Base-by-base conservation (phyloP, 2,888 invertebrate genomes). In the Torymus aiolomorphi region DNA sequence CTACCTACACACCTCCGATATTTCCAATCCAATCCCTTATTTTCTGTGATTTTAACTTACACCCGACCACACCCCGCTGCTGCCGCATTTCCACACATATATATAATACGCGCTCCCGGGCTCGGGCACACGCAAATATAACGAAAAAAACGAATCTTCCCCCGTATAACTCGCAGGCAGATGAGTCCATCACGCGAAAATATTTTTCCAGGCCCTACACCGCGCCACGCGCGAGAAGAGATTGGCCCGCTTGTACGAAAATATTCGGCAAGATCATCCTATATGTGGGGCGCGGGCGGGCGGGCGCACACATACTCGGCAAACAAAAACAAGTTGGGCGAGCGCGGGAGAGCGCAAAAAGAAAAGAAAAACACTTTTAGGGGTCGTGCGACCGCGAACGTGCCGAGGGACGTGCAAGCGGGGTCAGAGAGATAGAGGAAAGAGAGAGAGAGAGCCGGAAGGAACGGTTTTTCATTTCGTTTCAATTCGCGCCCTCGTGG, bases 391-490 rank as follows among this genome's bases (percentile, higher is more conserved):
- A 61, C 59, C 42, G 42, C 42, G 42, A 42, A 42, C 42, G 42
- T 42, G 42, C 42, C 42, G 42, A 42, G 42, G 42, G 42, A 42
- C 8, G 42, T 42, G 42, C 42, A 42, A 8, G 42, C 42, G 42
- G 42, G 42, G 42, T 42, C 42, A 42, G 42, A 42, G 5, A 42
- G 42, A 31, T 31, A 31, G 31, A 31, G 5, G 31, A 31, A 5
- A 42, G 31, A 31, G 2, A 31, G 57, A 20, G 63, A 56, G n/a
- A 62, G 59, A 57, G 61, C 59, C 75, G 66, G 80, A 74, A 76
- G 76, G 54, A 76, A 71, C 74, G 71, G 67, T 76, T 75, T 82
- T 79, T 78, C 76, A 82, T 82, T 82, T 82, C 80, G 73, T 76
- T 71, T 75, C 76, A 78, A 74, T 80, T 80, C 77, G 76, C 76